These are phyloP conservation scores for Lates japonicus DNA, from an alignment of 2,797 vertebrate genomes.

Conservation along the genomic window DNA sequence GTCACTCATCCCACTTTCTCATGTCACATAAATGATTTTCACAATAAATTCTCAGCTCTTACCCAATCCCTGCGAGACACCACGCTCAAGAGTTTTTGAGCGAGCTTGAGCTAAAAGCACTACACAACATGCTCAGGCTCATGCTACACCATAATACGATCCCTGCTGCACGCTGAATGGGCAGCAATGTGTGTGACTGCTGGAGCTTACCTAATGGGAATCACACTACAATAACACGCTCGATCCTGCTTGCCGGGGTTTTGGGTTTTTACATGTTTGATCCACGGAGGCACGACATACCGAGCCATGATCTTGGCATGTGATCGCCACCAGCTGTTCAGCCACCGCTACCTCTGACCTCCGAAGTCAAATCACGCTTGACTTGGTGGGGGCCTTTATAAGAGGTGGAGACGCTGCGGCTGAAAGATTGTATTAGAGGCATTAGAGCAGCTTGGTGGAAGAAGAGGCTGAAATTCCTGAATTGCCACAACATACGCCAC, in stretches of 20 bases:
- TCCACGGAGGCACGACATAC: conserved; percentile 54
- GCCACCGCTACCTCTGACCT: conserved; percentile 40
- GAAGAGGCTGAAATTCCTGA: conserved; percentile 34
- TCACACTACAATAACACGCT: conserved; percentile 59
- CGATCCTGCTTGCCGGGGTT: conserved; percentile 33
- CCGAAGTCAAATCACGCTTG: conserved; percentile 38
- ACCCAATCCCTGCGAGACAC: conserved; percentile 14
- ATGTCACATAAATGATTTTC: conserved; percentile 39
- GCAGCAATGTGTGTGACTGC: conserved; percentile 29
- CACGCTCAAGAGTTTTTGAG: neutral
- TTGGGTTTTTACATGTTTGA: conserved; percentile 59
- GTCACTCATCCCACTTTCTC: conserved; percentile 45
- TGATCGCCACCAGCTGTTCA: conserved; percentile 63
- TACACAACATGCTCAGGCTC: neutral
- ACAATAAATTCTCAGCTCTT: conserved; percentile 28
- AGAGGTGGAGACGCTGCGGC: conserved; percentile 17
- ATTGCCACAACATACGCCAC: neutral
- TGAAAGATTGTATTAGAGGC: conserved; percentile 15
- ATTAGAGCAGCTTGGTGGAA: conserved; percentile 34
- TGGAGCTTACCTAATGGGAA: conserved; percentile 55
- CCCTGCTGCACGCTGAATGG: neutral
- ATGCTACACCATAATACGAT: conserved; percentile 5
- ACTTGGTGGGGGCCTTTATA: conserved; percentile 39
- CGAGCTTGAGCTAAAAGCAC: neutral
- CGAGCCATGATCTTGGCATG: conserved; percentile 61